Base-by-base conservation (phyloP, 2,797 vertebrate species). In the Myoxocephalus aenaeus region DNA sequence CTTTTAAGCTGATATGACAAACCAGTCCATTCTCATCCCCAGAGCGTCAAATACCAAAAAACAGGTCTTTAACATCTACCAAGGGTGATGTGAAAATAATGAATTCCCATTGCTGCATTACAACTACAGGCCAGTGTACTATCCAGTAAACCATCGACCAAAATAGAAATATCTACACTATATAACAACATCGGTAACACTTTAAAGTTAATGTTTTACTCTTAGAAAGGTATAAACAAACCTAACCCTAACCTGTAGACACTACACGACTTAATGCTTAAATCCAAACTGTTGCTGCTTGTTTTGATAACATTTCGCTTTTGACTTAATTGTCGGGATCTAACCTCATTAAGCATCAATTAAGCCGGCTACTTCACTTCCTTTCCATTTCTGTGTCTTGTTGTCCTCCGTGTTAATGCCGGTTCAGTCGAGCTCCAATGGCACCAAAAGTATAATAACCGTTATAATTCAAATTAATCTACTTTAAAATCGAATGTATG, bases 271-370 rank as follows among this genome's bases (percentile, higher is more conserved):
- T 46, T 58, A 15, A n/a, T 10, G 25, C 22, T 40, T 29, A 2
- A 14, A 29, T 65, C 6, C 8, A 58, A 48, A 56, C 20, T 25
- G 51, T 51, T 65, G 42, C 57, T 27, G 69, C 38, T 61, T 62
- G 70, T 79, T 38, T 40, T 65, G 57, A 73, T 69, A 54, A 62
- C n/a, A 64, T 78, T 76, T 67, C 36, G 42, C 20, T 29, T 75
- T 70, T 56, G 51, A 81, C 71, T 70, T 73, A 77, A 82, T 50
- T 72, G 29, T 58, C 34, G 18, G n/a, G 58, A 48, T 80, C 36
- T 38, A 72, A 76, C 79, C 53, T 77, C 54, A 54, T 90, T 77
- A 85, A 65, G 50, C 57, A 83, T 70, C 69, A 80, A 80, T 86
- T 86, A 74, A 54, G 11, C 50, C 5, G 70, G 70, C 71, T 78